These are phyloP conservation scores for Microplitis demolitor DNA, from an alignment of 1,140 invertebrate genomes.

Conservation along the genomic window DNA sequence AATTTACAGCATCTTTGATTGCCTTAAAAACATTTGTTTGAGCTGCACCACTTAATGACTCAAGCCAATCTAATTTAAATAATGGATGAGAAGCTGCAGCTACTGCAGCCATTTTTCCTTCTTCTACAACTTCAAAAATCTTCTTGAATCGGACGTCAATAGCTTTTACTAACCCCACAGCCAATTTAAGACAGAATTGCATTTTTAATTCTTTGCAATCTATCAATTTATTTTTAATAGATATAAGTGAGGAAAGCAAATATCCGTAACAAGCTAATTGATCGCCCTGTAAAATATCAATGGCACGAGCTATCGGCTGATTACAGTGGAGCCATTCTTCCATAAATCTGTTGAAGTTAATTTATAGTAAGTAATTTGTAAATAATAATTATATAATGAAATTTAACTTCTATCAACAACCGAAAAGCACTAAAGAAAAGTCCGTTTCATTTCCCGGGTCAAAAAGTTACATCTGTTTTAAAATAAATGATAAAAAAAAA, in stretches of 20 bases:
- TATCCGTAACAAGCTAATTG: conserved; percentile 1
- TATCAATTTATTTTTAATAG: conserved; percentile 2
- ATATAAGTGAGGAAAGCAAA: conserved; percentile 18
- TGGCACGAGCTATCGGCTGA: conserved; percentile 17
- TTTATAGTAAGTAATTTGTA: not conserved
- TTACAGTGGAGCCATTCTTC: conserved; percentile 15
- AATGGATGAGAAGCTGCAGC: conserved; percentile 14
- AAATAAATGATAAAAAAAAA: too few species aligned
- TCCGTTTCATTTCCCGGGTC: too few species aligned
- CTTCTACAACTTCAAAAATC: conserved; percentile 8
- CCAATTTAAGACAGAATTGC: not conserved
- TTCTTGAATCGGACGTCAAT: conserved; percentile 18
- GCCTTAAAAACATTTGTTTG: conserved; percentile 6
- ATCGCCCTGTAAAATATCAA: conserved; percentile 26
- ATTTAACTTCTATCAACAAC: too few species aligned
- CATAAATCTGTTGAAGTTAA: not conserved
- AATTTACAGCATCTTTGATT: not conserved
- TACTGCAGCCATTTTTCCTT: conserved; percentile 8
- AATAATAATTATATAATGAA: too few species aligned
- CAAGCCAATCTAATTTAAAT: conserved; percentile 13
- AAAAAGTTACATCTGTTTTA: too few species aligned
- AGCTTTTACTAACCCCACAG: not conserved
- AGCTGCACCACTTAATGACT: not conserved
- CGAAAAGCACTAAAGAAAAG: too few species aligned
- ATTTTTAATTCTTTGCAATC: not conserved